phyloP scores from a whole-genome alignment of 2,113 vertebrate genomes.

The Myotis lucifugus region DNA sequence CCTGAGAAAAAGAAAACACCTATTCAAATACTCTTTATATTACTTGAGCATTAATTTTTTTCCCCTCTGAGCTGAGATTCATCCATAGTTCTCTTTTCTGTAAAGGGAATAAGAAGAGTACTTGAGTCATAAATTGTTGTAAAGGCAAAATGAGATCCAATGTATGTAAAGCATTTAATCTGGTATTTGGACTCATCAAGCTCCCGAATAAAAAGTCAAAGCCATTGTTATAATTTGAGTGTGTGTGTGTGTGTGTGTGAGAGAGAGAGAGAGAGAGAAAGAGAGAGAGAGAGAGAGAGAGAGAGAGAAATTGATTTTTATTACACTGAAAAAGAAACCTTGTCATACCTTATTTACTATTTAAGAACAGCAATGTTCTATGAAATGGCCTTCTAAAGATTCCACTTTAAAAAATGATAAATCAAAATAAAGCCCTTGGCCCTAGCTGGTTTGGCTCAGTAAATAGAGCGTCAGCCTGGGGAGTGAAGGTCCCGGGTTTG shows the following conservation, averaged over 20 bases:
- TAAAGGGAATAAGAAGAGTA: neutral
- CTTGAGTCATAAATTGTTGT: neutral
- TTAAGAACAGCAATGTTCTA: neutral
- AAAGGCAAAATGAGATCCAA: neutral
- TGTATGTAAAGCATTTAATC: neutral
- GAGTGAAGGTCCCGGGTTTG: no score
- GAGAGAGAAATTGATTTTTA: neutral
- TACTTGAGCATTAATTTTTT: neutral
- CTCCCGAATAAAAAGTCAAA: neutral
- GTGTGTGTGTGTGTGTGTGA: neutral
- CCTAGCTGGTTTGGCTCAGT: no score
- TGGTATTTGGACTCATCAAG: neutral
- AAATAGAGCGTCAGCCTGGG: no score
- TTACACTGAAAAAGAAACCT: neutral
- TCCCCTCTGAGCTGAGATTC: neutral
- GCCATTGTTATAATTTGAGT: neutral
- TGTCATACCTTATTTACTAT: neutral
- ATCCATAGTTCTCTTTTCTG: neutral
- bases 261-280: no score
- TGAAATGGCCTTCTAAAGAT: neutral
- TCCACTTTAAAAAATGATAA: neutral
- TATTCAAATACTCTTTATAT: neutral
- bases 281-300: no score
- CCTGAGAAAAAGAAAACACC: neutral
- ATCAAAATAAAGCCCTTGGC: no score